Conservation (phyloP, 2,888 invertebrate species). For the Smittia aterrima region DNA sequence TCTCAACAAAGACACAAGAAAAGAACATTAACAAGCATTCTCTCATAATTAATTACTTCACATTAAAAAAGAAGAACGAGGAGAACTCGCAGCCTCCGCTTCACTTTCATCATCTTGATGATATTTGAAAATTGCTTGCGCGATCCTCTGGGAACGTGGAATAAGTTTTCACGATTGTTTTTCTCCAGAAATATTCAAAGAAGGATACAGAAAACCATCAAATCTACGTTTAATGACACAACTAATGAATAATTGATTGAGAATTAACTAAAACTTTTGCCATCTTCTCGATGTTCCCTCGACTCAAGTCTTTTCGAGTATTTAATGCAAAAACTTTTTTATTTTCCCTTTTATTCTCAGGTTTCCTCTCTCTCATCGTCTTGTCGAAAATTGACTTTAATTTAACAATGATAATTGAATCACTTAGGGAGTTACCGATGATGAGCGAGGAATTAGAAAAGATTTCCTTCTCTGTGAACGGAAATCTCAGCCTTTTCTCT, state of each 20-base stretch:
- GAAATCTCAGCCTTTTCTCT: neutral
- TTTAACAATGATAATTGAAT: conserved; percentile 8
- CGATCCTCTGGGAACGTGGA: neutral
- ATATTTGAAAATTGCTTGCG: neutral
- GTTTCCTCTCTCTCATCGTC: too few relatives aligned
- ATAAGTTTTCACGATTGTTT: neutral
- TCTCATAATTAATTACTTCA: neutral
- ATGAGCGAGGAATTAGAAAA: neutral
- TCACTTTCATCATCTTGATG: neutral
- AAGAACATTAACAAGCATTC: neutral
- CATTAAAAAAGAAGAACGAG: neutral
- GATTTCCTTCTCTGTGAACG: too few relatives aligned
- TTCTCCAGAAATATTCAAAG: neutral
- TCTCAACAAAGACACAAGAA: neutral
- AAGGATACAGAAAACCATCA: neutral
- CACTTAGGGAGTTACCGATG: neutral
- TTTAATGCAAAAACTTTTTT: neutral
- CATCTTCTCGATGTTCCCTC: neutral
- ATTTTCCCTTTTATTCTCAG: neutral
- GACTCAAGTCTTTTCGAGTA: neutral
- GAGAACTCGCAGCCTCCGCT: neutral
- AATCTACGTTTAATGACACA: neutral
- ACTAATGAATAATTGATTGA: conserved; percentile 22
- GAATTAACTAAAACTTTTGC: conserved; percentile 13
- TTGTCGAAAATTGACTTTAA: conserved; percentile 1